phyloP scores from a whole-genome alignment of 2,797 vertebrate species.

The Bradypus variegatus region DNA sequence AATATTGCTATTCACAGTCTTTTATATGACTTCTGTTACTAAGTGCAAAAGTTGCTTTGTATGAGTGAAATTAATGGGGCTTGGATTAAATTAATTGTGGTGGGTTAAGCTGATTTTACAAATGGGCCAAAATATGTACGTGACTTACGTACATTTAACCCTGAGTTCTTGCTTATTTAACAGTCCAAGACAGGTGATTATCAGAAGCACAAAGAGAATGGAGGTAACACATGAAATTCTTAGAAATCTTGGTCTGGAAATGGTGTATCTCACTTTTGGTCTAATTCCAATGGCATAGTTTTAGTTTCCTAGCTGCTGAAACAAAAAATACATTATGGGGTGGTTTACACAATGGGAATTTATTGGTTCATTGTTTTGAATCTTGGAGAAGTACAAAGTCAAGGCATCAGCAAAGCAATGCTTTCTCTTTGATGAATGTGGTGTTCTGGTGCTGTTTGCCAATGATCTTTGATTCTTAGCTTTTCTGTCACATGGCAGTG shows the following conservation, averaged over 20 bases:
- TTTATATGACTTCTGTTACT: background rate
- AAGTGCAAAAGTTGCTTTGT: background rate
- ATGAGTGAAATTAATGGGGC: background rate
- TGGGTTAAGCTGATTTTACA: background rate
- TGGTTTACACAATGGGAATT: too few species aligned
- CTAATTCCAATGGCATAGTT: background rate
- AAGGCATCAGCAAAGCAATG: too few species aligned
- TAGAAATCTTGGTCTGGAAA: background rate
- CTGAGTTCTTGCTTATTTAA: background rate
- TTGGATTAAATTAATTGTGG: background rate
- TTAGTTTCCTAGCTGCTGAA: too few species aligned
- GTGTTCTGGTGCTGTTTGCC: too few species aligned
- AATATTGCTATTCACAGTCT: background rate
- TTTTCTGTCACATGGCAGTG: too few species aligned
- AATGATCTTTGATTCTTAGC: too few species aligned
- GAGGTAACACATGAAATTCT: background rate
- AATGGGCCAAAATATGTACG: background rate
- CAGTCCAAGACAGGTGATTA: background rate
- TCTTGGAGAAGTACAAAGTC: too few species aligned
- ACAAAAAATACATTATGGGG: too few species aligned
- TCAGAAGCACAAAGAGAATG: background rate
- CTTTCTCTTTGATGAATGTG: too few species aligned
- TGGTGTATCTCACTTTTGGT: background rate
- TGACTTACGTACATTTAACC: background rate
- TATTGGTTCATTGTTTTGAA: too few species aligned